Evolutionary conservation across 2,888 invertebrate genomes (phyloP).

Genomic region (Euzetes globulus): DNA sequence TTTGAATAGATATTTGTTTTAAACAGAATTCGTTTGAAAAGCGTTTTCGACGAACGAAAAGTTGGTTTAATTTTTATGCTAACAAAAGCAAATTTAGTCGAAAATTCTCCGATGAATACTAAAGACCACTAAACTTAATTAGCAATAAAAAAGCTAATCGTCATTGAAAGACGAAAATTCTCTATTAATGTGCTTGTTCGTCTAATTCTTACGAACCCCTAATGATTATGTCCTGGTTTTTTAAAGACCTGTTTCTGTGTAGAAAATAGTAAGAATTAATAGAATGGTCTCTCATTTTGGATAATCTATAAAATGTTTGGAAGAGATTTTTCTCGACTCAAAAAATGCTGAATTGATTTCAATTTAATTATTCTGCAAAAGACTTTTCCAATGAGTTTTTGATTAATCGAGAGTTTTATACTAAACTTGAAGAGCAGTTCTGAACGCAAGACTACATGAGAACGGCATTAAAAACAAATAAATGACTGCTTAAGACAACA

Average conservation of each 20-base stretch:
- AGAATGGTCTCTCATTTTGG: neutral
- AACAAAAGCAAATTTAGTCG: neutral
- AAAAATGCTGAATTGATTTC: neutral
- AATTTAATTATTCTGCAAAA: neutral
- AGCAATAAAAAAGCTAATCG: neutral
- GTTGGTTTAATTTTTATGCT: neutral
- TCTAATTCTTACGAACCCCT: neutral
- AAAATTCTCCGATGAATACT: neutral
- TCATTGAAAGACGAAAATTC: neutral
- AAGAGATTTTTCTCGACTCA: neutral
- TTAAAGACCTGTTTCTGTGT: neutral
- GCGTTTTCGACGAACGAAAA: no score
- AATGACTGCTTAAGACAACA: slow-evolving; percentile 20
- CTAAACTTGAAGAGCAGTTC: neutral
- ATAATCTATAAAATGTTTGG: no score
- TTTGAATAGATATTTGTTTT: no score
- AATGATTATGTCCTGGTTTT: neutral
- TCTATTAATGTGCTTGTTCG: neutral
- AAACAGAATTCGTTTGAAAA: no score
- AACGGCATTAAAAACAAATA: slow-evolving; percentile 8
- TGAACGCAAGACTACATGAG: neutral
- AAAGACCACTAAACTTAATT: neutral
- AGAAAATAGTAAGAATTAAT: neutral
- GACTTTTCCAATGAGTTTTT: neutral
- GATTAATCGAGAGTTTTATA: slow-evolving; percentile 2